Base-by-base conservation (phyloP, 2,888 invertebrate species). In the Drosophila nr. medialis region DNA sequence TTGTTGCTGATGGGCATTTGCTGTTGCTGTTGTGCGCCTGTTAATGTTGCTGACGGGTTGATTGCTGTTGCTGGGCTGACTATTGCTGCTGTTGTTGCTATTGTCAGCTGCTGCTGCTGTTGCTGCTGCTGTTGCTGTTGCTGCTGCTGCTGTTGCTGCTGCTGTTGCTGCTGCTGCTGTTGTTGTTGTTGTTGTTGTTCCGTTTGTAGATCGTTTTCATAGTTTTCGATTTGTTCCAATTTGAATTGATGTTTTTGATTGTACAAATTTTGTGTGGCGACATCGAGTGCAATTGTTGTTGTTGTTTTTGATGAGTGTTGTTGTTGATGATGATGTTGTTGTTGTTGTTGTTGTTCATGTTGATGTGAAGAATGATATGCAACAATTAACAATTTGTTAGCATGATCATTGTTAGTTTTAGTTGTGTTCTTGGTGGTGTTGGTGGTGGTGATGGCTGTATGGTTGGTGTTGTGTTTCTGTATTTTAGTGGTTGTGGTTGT, bases 141-240 rank as follows among this genome's bases (percentile, higher is more conserved):
- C 0, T 24, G n/a, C n/a, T n/a, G n/a, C 10, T 56, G 50, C 15
- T 62, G 77, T n/a, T 71, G 83, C 58, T 65, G 73, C 34, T 74
- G 78, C 24, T 24, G 40, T 0, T 10, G 42, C 4, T 42, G 42
- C 0, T 21, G 32, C 4, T 24, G 24, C 2, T 61, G 79, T 4
- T 72, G 79, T n/a, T 70, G 72, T 56, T 80, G 83, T 69, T 84
- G 71, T 64, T 83, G 83, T 63, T 78, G 77, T 83, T 90, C 86
- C 86, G 88, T 83, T 89, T 83, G 75, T 34, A 86, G 63, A 62
- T 84, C 90, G 56, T 92, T 91, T 92, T 92, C 92, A 82, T 85
- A 91, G 76, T 91, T 91, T 92, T 91, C 91, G 67, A 91, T 91
- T 91, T 90, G 85, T 80, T 91, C 91, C 92, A 91, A 84, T 91